These are phyloP conservation scores for Bombylius discolor DNA, from an alignment of 2,888 invertebrate genomes.

Conservation along the genomic window DNA sequence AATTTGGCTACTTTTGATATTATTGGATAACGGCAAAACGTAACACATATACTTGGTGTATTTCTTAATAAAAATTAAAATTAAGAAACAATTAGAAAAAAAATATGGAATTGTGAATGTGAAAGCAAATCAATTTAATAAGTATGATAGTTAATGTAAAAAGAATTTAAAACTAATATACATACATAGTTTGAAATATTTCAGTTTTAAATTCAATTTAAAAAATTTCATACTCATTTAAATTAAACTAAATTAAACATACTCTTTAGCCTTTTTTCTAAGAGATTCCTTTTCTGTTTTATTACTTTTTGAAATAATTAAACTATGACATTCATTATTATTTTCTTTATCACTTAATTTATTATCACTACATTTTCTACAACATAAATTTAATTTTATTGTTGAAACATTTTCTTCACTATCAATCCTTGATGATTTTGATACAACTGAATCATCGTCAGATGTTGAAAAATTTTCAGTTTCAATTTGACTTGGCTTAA, in stretches of 20 bases:
- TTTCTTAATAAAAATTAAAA: background rate
- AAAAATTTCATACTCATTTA: too few relatives aligned
- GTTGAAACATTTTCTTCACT: background rate
- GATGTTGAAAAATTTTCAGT: too few relatives aligned
- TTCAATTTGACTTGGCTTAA: background rate
- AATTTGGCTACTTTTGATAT: slow-evolving; percentile 29
- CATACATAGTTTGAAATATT: too few relatives aligned
- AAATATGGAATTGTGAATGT: too few relatives aligned
- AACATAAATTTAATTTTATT: background rate
- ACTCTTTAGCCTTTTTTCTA: background rate
- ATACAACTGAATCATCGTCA: background rate
- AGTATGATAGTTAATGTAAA: too few relatives aligned
- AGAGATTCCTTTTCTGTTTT: background rate
- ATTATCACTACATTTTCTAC: background rate
- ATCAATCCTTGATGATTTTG: background rate
- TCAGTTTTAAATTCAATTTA: too few relatives aligned
- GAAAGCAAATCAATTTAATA: too few relatives aligned
- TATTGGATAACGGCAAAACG: slow-evolving; percentile 27
- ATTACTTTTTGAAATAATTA: too few relatives aligned
- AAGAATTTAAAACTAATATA: too few relatives aligned
- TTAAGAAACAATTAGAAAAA: too few relatives aligned
- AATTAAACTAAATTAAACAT: background rate
- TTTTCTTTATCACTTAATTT: background rate
- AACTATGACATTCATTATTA: too few relatives aligned
- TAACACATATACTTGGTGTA: slow-evolving; percentile 24